Percentiles rank a stretch among this genome's conserved stretches.
phyloP scores from a whole-genome alignment of 1,140 invertebrate species.

The Nephotettix cincticeps region DNA sequence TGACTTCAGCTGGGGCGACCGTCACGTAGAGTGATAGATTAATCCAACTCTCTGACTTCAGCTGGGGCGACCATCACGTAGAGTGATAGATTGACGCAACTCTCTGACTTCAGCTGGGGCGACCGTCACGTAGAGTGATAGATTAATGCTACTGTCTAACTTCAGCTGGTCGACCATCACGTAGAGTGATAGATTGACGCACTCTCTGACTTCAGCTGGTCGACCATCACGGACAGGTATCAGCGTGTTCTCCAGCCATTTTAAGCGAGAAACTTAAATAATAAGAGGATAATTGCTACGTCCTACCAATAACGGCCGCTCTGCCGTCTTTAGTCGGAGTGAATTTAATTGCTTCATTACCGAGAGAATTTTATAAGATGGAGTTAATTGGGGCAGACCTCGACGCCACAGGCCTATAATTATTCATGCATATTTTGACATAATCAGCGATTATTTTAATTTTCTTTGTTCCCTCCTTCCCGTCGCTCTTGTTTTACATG shows the following conservation, averaged over 20 bases:
- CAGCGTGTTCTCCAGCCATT: not conserved
- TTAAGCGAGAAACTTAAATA: not conserved
- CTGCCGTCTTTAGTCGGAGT: not conserved
- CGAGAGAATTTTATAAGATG: not conserved
- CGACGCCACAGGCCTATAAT: not conserved
- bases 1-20: too few relatives aligned
- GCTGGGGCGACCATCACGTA: too few relatives aligned
- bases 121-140: too few relatives aligned
- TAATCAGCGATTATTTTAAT: not conserved
- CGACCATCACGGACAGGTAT: not conserved
- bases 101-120: too few relatives aligned
- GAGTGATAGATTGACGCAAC: too few relatives aligned
- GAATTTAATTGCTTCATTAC: slow-evolving; percentile 13
- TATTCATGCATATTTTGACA: slow-evolving; percentile 3
- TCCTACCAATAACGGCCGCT: not conserved
- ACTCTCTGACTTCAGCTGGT: too few relatives aligned
- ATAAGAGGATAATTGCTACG: not conserved
- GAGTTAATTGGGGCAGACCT: not conserved
- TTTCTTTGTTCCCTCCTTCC: not conserved
- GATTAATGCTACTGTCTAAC: too few relatives aligned
- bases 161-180: too few relatives aligned
- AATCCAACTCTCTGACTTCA: too few relatives aligned
- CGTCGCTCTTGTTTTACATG: not conserved
- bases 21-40: too few relatives aligned
- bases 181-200: too few relatives aligned